Evolutionary conservation across 2,888 invertebrate genomes (phyloP).

Genomic region (Scrobipalpa costella): DNA sequence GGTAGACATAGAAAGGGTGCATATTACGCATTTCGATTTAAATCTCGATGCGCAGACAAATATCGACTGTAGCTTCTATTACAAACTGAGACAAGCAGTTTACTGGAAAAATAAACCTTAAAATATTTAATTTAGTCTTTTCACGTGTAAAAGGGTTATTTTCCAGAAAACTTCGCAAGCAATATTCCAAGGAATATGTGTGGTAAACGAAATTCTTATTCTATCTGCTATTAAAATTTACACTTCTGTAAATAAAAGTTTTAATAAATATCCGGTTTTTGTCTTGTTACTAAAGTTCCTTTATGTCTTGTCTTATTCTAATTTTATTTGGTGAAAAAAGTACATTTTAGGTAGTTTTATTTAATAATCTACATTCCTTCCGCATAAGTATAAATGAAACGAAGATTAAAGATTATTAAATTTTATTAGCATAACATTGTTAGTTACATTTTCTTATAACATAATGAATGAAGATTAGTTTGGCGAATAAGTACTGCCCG

Average conservation of each 20-base stretch:
- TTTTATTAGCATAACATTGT: constrained; percentile 23
- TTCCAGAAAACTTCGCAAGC: constrained; percentile 30
- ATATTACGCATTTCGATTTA: too few species aligned
- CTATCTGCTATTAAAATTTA: constrained; percentile 59
- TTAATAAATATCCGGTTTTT: constrained; percentile 40
- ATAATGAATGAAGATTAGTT: constrained; percentile 12
- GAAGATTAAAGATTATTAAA: background rate
- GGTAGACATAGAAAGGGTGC: too few species aligned
- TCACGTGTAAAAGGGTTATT: constrained; percentile 1
- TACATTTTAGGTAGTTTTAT: too few species aligned
- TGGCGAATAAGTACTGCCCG: constrained; percentile 10
- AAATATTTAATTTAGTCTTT: background rate
- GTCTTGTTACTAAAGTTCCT: constrained; percentile 28
- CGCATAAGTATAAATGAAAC: constrained; percentile 13
- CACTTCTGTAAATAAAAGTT: constrained; percentile 69
- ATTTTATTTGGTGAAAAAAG: too few species aligned
- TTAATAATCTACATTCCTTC: too few species aligned
- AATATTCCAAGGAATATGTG: constrained; percentile 42
- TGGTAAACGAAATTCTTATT: constrained; percentile 48
- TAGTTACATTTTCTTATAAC: constrained; percentile 17
- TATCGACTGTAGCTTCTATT: background rate
- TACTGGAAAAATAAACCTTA: constrained; percentile 4
- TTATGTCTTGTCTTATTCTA: too few species aligned
- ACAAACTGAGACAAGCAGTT: background rate
- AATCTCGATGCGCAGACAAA: too few species aligned